A percentile compares a stretch with the other conserved stretches of the same genome.
Evolutionary conservation across 2,113 vertebrate species (phyloP).

Genomic region (Erythrolamprus reginae): DNA sequence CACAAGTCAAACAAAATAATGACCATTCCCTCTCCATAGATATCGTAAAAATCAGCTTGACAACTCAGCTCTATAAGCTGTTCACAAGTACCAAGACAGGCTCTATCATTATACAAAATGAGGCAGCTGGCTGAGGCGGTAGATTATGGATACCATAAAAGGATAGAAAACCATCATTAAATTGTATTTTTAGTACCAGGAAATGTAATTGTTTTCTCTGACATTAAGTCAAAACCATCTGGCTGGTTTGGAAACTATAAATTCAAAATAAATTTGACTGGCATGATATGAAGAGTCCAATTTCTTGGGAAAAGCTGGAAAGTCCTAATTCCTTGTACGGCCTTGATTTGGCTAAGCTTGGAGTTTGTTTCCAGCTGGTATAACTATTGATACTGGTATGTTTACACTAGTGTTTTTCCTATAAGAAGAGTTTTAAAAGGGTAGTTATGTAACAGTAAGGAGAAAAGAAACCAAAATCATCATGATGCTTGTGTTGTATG

Average conservation of each 20-base stretch:
- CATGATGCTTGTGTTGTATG: no score
- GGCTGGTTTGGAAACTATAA: not conserved
- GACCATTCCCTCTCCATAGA: not conserved
- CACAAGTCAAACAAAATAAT: slow-evolving; percentile 6
- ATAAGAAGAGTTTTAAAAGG: not conserved
- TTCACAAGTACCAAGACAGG: not conserved
- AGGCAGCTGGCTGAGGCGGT: not conserved
- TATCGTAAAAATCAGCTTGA: not conserved
- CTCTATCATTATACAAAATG: not conserved
- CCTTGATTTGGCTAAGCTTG: not conserved
- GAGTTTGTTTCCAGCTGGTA: not conserved
- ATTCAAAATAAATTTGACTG: not conserved
- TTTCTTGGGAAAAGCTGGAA: not conserved
- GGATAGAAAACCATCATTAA: not conserved
- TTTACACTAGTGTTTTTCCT: not conserved
- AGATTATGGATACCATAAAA: not conserved
- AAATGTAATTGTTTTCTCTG: not conserved
- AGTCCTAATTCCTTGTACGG: not conserved
- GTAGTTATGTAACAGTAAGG: not conserved
- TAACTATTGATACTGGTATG: not conserved
- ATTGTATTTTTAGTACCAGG: not conserved
- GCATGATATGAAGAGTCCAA: not conserved
- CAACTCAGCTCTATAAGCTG: not conserved
- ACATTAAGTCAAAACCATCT: not conserved
- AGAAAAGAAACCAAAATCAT: not conserved